Evolutionary conservation across 2,797 vertebrate genomes (phyloP), one percentile per base, ranked within the genome.

Genomic region (Nannoperca obscura): DNA sequence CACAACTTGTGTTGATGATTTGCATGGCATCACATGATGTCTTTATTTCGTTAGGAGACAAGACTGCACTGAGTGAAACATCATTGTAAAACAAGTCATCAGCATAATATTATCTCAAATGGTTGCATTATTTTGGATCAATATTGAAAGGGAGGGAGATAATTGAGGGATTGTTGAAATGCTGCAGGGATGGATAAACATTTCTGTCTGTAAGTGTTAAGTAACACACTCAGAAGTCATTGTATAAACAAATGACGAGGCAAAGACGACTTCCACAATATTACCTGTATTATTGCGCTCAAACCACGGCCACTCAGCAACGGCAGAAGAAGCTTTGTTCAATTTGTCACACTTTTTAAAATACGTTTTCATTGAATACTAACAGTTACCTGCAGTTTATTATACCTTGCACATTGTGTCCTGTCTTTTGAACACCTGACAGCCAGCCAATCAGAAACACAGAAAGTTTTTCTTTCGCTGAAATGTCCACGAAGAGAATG

Each of bases 81-180:
- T 84, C 27, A 57, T 71, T 78, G 27, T 52, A 68, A 75, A 77
- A 55, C n/a, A 65, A 78, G 40, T 61, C 36, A 27, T 44, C 24
- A 36, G 22, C 13, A 46, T 60, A 24, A 60, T 74, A 11, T 14
- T 9, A 49, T n/a, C 53, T 60, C 11, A 59, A 6, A 27, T 55
- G 7, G 78, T 65, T 58, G 7, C 0, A 44, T 69, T 66, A 24
- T 20, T 62, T 50, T 44, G 3, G 30, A 62, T 82, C 63, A 13
- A 65, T 72, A 61, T 22, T 34, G n/a, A 54, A 66, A 47, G 2
- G 3, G 7, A 30, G 19, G 3, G 5, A 5, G 58, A 20, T 2
- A 22, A 46, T 17, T 59, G 62, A 60, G 61, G 52, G 27, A 38
- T 69, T 14, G 44, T 40, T 24, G 11, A 64, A 47, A 58, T 5